phyloP scores from a whole-genome alignment of 2,888 invertebrate genomes.

The Petrophora chlorosata region DNA sequence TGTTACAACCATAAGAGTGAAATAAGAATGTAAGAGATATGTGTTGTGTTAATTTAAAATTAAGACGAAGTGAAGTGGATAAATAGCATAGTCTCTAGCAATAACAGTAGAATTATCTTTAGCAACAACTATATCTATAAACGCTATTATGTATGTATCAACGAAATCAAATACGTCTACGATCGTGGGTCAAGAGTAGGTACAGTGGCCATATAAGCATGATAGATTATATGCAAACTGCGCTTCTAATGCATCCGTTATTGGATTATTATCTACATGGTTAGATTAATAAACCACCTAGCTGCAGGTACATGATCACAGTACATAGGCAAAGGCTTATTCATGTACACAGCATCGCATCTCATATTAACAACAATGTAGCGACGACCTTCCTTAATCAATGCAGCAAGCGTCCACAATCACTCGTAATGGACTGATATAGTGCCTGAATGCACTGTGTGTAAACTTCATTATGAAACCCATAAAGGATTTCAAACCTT shows the following conservation, averaged over 20 bases:
- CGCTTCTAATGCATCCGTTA: background rate
- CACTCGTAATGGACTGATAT: slow-evolving; percentile 72
- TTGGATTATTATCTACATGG: slow-evolving; percentile 1
- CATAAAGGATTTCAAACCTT: slow-evolving; percentile 9
- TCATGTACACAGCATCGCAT: slow-evolving; percentile 6
- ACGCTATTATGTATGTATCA: no score
- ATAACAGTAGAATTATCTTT: no score
- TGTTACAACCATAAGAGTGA: no score
- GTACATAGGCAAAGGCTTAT: background rate
- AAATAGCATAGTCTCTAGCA: no score
- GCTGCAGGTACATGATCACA: slow-evolving; percentile 1
- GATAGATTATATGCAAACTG: background rate
- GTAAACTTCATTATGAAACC: slow-evolving; percentile 33
- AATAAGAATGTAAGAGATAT: no score
- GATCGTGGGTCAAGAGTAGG: background rate
- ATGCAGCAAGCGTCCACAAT: slow-evolving; percentile 72
- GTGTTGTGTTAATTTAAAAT: no score
- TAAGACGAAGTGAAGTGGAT: no score
- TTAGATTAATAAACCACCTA: slow-evolving; percentile 1
- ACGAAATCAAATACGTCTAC: no score
- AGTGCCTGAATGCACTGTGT: slow-evolving; percentile 51
- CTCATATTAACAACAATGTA: slow-evolving; percentile 48
- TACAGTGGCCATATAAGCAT: background rate
- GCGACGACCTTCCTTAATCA: slow-evolving; percentile 66
- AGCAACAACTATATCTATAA: no score